phyloP scores from a whole-genome alignment of 2,113 vertebrate genomes.

The Plectropomus leopardus region DNA sequence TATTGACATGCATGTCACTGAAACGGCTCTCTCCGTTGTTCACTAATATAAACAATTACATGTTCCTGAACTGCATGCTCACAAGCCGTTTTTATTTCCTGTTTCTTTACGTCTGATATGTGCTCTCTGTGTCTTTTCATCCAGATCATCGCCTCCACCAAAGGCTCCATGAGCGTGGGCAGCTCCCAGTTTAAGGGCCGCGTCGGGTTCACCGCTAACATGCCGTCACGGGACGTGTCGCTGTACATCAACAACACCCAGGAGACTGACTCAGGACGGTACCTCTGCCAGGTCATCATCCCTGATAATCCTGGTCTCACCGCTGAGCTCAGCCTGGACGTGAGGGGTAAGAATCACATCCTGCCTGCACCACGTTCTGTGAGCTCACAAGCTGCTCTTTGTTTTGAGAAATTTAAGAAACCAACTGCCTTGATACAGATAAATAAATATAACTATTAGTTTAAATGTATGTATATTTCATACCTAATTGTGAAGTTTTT shows the following conservation, averaged over 20 bases:
- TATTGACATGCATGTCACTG: background rate
- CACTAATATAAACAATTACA: background rate
- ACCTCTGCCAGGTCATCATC: conserved; percentile 86
- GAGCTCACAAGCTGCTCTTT: too few species aligned
- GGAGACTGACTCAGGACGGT: conserved; percentile 89
- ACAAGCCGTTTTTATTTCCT: background rate
- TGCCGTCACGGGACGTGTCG: conserved; percentile 84
- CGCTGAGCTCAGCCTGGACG: conserved; percentile 80
- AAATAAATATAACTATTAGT: too few species aligned
- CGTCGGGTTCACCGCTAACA: conserved; percentile 74
- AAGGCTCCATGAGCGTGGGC: conserved; percentile 18
- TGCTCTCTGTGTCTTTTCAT: background rate
- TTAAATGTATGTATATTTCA: too few species aligned
- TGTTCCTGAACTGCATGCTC: background rate
- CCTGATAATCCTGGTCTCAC: rapidly evolving
- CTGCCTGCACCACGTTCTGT: too few species aligned
- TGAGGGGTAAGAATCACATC: conserved; percentile 81
- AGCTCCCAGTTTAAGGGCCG: conserved; percentile 72
- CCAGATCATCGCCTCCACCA: conserved; percentile 87
- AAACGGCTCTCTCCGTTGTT: background rate
- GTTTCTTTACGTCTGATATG: background rate
- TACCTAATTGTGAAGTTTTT: too few species aligned
- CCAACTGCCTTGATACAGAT: too few species aligned
- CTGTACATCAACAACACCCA: conserved; percentile 86
- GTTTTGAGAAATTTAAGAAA: too few species aligned